Evolutionary conservation across 2,797 vertebrate genomes (phyloP), one percentile per base, ranked within the genome.

Genomic region (Eulemur rubriventer): DNA sequence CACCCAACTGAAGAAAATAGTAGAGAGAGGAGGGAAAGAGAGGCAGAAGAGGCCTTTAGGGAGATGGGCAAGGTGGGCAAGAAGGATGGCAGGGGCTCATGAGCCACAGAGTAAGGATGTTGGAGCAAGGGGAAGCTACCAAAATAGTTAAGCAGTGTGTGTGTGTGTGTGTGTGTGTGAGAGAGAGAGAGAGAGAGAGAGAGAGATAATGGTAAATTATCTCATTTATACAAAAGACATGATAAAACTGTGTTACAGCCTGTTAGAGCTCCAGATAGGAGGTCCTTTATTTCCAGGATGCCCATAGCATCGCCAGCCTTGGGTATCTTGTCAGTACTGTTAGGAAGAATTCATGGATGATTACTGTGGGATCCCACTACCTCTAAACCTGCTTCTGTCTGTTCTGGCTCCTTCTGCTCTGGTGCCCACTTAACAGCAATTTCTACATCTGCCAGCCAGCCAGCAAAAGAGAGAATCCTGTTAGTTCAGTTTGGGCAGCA

Each of bases 71-170:
- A 9, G 1, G 0, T 3, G 12, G 14, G 17, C 35, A 89, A 76
- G 59, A 94, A 82, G 50, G 93, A 65, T 38, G 69, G 16, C 50
- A 78, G 24, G 9, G 26, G 59, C 69, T 89, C 43, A 0, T 7
- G 79, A 33, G 10, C 28, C 41, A 89, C 43, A 80, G 28, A 81
- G 17, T 30, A 63, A 73, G 7, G 13, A 26, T 89, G 83, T 26
- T 96, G 22, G 59, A 87, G 38, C 69, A 83, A 78, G 41, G 55
- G 69, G 43, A 95, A 96, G 70, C 46, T 79, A 91, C 4, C 48
- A 30, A 91, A 91, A 63, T 48, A 26, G 57, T 73, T 92, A 76
- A 73, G 46, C 46, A 3, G 0, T 84, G 41, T 69, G 41, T 61
- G 3, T 61, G 52, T 75, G 55, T 73, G n/a, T 52, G 22, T 69